Evolutionary conservation across 2,797 vertebrate species (phyloP), one percentile per base, ranked within the genome.

Genomic region (Molossus molossus): DNA sequence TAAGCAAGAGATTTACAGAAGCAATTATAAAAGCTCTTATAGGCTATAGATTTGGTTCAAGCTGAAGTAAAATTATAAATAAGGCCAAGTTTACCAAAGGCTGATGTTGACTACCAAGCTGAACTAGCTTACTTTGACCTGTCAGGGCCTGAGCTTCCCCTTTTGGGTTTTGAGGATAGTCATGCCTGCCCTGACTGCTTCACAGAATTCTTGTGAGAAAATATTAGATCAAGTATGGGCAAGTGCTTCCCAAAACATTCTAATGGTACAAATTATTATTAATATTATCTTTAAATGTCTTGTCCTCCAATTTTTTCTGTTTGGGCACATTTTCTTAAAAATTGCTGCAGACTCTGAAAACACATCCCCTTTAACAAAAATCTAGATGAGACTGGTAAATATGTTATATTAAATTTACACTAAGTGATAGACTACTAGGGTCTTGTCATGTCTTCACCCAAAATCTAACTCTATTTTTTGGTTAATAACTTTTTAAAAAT

Each of bases 1-100:
- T 72, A 94, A 76, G 62, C 12, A 83, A 79, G 73, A 90, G 73
- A 77, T 65, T 93, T 87, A 6, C 5, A 90, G 70, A 89, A 91
- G 6, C 37, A 89, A 45, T 77, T 83, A 65, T 57, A 62, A 82
- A 83, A 93, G 12, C 37, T 82, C n/a, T 82, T 50, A 76, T 50
- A 60, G 60, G 45, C 93, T 80, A 69, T 69, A 80, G 53, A 67
- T 33, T 62, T 70, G 62, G 5, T 17, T 27, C 13, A 87, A 85
- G 40, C 8, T 60, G 29, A 79, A 83, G 29, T 83, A 77, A 60
- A 84, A 87, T 75, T 73, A 48, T 37, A 72, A 67, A 21, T 75
- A 33, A 87, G 29, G 50, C 23, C 65, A 83, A 27, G 2, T 91
- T 87, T 86, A 70, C 70, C 55, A 21, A 86, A 50, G 33, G 37